Percentiles rank a stretch among this genome's conserved stretches.
These are phyloP conservation scores for Colletes gigas DNA, from an alignment of 1,140 invertebrate genomes.

Conservation along the genomic window DNA sequence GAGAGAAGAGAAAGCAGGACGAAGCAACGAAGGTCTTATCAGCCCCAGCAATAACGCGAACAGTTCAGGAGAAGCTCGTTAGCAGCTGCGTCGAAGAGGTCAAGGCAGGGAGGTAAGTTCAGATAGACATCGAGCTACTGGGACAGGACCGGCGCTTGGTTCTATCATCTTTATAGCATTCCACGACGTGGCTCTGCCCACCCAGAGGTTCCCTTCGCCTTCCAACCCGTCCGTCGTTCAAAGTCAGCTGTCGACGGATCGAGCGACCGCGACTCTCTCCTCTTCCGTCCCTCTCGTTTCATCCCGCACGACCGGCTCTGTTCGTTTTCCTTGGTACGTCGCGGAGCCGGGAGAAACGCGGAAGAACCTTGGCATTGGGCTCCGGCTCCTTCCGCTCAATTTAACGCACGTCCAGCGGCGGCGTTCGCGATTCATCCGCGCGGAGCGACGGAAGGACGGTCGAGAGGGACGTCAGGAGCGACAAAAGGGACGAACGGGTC, in stretches of 20 bases:
- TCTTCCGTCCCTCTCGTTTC: too few species aligned
- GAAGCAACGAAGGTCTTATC: too few species aligned
- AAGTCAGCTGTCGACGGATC: conserved; percentile 3
- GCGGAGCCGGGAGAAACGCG: conserved; percentile 25
- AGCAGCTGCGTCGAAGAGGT: too few species aligned
- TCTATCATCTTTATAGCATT: conserved; percentile 23
- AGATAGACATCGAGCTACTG: too few species aligned
- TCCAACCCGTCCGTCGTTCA: not conserved
- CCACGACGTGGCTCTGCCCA: not conserved
- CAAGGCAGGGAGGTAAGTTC: too few species aligned
- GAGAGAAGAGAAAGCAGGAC: too few species aligned
- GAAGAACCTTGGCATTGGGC: conserved; percentile 72
- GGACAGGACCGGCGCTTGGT: not conserved
- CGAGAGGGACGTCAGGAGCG: not conserved
- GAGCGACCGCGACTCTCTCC: not conserved
- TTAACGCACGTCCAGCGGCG: conserved; percentile 55
- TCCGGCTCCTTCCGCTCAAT: conserved; percentile 63
- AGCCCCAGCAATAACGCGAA: too few species aligned
- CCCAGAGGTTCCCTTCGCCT: not conserved
- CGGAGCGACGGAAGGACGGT: conserved; percentile 8
- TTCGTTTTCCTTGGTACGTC: not conserved
- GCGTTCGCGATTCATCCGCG: conserved; percentile 46
- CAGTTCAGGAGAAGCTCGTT: too few species aligned
- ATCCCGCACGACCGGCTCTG: not conserved
- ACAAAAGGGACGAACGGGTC: conserved; percentile 44